These are phyloP conservation scores for Ormia ochracea DNA, from an alignment of 2,888 invertebrate genomes.

Conservation along the genomic window DNA sequence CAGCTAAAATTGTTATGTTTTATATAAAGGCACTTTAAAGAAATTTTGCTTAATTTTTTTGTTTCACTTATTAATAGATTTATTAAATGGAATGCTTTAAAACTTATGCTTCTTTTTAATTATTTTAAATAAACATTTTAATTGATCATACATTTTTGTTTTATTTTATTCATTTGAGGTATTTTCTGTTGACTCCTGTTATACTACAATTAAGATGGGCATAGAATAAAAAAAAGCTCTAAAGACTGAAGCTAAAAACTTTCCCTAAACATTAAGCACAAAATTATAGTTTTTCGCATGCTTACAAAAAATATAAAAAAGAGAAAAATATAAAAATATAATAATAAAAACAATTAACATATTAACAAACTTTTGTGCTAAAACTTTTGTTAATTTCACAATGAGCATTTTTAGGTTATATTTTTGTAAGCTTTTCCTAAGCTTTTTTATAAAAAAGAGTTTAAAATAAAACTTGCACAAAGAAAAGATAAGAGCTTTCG, in stretches of 20 bases:
- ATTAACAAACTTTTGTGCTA: too few relatives aligned
- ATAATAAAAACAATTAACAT: too few relatives aligned
- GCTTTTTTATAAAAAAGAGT: too few relatives aligned
- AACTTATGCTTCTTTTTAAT: conserved; percentile 27
- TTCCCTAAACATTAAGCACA: not conserved
- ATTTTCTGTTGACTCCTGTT: conserved; percentile 54
- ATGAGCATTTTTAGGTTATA: too few relatives aligned
- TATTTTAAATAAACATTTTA: conserved; percentile 15
- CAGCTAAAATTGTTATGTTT: conserved; percentile 16
- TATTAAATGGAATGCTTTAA: conserved; percentile 48
- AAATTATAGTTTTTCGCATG: too few relatives aligned
- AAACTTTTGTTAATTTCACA: too few relatives aligned
- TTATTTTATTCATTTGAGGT: conserved; percentile 52
- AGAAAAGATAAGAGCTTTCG: too few relatives aligned
- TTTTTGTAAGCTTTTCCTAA: too few relatives aligned
- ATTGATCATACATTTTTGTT: conserved; percentile 43
- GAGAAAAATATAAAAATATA: too few relatives aligned
- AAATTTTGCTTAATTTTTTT: conserved; percentile 41
- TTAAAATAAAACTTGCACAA: too few relatives aligned
- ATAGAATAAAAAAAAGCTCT: conserved; percentile 8
- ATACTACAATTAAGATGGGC: not conserved
- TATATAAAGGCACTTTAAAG: conserved; percentile 59
- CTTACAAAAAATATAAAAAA: too few relatives aligned
- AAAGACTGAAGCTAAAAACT: not conserved
- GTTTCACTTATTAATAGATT: conserved; percentile 1